Base-by-base conservation (phyloP, 2,888 invertebrate genomes). In the Chromoteleia sp. region DNA sequence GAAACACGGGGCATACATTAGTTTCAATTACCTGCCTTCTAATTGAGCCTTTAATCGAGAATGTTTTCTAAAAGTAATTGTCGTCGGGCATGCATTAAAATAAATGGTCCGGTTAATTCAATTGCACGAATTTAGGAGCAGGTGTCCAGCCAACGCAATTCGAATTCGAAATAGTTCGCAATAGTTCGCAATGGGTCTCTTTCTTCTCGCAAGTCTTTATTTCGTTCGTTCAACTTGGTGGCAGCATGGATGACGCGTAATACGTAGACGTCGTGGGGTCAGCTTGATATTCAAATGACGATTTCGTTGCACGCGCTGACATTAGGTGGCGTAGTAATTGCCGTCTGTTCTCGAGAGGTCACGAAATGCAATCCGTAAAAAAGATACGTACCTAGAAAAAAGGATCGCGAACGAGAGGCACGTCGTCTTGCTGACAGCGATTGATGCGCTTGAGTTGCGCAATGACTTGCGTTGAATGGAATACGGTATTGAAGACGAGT, bases 391-490 rank as follows among this genome's bases (percentile, higher is more conserved):
- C 29, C 36, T 19, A n/a, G 21, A 50, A 71, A 71, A 71, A 71
- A 15, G 29, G n/a, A 41, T 36, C 19, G 14, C 33, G 30, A 77
- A 56, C 29, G 63, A 77, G 56, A 61, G 15, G 63, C 70, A 56
- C 61, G 77, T 63, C 71, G 61, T 8, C 61, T 43, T 15, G 39
- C 52, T 21, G 59, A 33, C 50, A 21, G 50, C 79, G 79, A 79
- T 73, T 79, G 79, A 79, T 79, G 79, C 29, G 73, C 73, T 41
- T 52, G 73, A 65, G 58, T 59, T 21, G 67, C 45, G 54, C 56
- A 77, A 73, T 58, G 52, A 39, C 73, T 45, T 36, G 59, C 43
- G 43, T 25, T 45, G 41, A 61, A 43, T 74, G 63, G 33, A 41
- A 15, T 17, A 15, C 30, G 10, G 41, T 30, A 50, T 61, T 15